These are phyloP conservation scores for Notothenia rossii DNA, from an alignment of 2,113 vertebrate species.

Conservation along the genomic window DNA sequence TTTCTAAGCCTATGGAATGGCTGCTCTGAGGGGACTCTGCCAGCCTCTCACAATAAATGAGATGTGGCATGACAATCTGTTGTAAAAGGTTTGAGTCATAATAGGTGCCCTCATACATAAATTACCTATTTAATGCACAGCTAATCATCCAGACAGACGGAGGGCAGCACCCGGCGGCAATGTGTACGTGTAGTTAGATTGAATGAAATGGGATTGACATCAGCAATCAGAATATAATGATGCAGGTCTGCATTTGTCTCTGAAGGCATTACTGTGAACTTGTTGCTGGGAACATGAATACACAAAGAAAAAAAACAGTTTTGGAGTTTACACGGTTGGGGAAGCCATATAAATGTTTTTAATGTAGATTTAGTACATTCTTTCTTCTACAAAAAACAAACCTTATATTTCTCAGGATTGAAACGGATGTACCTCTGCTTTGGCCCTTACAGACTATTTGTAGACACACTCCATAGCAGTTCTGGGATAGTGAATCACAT, in stretches of 20 bases:
- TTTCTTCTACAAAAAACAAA: background rate
- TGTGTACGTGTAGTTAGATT: constrained; percentile 30
- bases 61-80: constrained; percentile 78
- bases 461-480: too few species aligned
- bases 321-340: background rate
- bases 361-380: background rate
- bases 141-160: constrained; percentile 71
- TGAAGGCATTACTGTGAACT: constrained; percentile 1
- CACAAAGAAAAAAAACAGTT: constrained; percentile 12
- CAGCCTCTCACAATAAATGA: constrained; percentile 68
- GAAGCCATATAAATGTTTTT: background rate
- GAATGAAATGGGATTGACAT: constrained; percentile 51
- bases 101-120: constrained; percentile 76
- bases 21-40: constrained; percentile 46
- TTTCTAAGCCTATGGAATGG: constrained; percentile 34
- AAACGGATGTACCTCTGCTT: background rate
- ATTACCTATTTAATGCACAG: constrained; percentile 73
- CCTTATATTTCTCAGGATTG: background rate
- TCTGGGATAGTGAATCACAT: too few species aligned
- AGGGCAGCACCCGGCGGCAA: constrained; percentile 32
- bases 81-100: constrained; percentile 64
- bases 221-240: constrained; percentile 33
- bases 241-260: constrained; percentile 10
- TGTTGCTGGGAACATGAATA: background rate
- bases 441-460: background rate